Evolutionary conservation across 2,113 vertebrate species (phyloP).

Genomic region (zebrafish (Danio rerio)): GRCz12tu NC_133193.1:21708001-21708500

Average conservation of each 20-base stretch:
- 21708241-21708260: conserved; percentile 82
- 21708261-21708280: conserved; percentile 86
- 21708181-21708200: conserved; percentile 85
- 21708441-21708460: conserved; percentile 42
- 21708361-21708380: conserved; percentile 91
- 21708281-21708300: conserved; percentile 97
- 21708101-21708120: conserved; percentile 79
- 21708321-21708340: conserved; percentile 86
- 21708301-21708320: conserved; percentile 92
- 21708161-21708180: conserved; percentile 89
- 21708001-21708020: conserved; percentile 76
- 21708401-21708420: conserved; percentile 92
- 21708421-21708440: conserved; percentile 75
- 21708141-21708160: conserved; percentile 64
- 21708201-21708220: conserved; percentile 87
- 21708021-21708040: conserved; percentile 78
- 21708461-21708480: conserved; percentile 27
- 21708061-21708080: conserved; percentile 78
- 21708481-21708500: not conserved
- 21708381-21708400: conserved; percentile 91
- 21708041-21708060: conserved; percentile 78
- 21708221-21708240: conserved; percentile 89
- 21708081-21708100: conserved; percentile 59
- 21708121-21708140: conserved; percentile 83
- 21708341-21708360: conserved; percentile 81